phyloP scores from a whole-genome alignment of 30 jellyfish, hydroid and myxozoan genomes.

The Euphysa ruthae region DNA sequence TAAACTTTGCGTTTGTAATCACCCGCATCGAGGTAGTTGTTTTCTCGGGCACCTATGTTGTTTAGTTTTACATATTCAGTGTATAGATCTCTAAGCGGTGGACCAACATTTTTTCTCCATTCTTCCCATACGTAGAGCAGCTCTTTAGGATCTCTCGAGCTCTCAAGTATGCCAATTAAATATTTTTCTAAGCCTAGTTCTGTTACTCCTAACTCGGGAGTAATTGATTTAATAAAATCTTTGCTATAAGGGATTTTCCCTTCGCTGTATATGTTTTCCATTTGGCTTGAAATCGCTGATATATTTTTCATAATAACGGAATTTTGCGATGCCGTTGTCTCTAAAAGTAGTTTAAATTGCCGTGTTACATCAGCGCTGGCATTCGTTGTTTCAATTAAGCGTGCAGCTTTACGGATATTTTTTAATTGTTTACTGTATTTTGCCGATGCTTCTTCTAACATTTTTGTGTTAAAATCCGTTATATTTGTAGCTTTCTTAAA shows the following conservation, averaged over 20 bases:
- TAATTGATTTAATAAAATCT: slow-evolving; percentile 45
- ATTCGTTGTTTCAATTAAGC: slow-evolving; percentile 18
- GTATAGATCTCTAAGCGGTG: slow-evolving; percentile 44
- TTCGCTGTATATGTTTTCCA: slow-evolving; percentile 64
- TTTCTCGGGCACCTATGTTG: slow-evolving; percentile 75
- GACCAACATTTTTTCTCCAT: slow-evolving; percentile 87
- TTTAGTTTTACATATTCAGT: slow-evolving; percentile 39
- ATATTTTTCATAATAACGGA: slow-evolving; percentile 12
- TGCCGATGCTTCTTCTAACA: slow-evolving; percentile 40
- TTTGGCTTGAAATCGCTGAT: slow-evolving; percentile 29
- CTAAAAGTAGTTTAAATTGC: slow-evolving; percentile 47
- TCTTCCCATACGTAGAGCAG: slow-evolving; percentile 86
- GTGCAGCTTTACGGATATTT: slow-evolving; percentile 40
- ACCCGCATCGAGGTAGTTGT: slow-evolving; percentile 67
- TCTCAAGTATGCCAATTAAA: slow-evolving; percentile 35
- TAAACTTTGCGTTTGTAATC: slow-evolving; percentile 74
- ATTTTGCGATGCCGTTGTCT: slow-evolving; percentile 45
- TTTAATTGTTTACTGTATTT: slow-evolving; percentile 28
- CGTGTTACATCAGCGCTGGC: slow-evolving; percentile 39
- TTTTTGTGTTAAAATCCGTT: slow-evolving; percentile 58
- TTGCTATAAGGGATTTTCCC: slow-evolving; percentile 55
- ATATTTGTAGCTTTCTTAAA: slow-evolving; percentile 68
- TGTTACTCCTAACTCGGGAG: slow-evolving; percentile 25
- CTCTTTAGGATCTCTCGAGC: slow-evolving; percentile 56
- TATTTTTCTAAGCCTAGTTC: slow-evolving; percentile 55